phyloP scores from a whole-genome alignment of 1,140 invertebrate species.

The Achroia grisella region DNA sequence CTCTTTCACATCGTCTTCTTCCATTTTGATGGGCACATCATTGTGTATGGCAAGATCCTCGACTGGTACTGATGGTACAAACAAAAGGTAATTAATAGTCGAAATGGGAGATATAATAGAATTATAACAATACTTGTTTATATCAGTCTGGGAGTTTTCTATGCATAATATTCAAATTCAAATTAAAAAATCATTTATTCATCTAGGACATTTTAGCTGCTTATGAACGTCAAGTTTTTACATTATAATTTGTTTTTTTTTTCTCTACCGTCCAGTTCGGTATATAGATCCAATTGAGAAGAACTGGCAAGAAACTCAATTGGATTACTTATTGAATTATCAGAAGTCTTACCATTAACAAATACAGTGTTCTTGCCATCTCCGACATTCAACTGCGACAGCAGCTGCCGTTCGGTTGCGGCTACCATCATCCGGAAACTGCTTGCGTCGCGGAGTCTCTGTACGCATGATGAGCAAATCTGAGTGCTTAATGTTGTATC shows the following conservation, averaged over 20 bases:
- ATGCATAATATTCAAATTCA: no score
- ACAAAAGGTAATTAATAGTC: neutral
- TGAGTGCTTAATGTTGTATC: conserved; percentile 27
- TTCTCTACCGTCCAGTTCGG: no score
- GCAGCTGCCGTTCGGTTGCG: conserved; percentile 30
- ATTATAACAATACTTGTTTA: no score
- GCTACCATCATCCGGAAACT: conserved; percentile 36
- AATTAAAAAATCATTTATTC: no score
- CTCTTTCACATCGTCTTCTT: neutral
- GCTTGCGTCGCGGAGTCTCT: conserved; percentile 33
- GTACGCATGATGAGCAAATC: conserved; percentile 41
- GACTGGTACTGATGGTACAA: neutral
- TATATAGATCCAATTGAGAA: no score
- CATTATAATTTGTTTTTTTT: no score
- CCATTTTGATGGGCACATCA: neutral
- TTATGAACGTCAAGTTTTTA: no score
- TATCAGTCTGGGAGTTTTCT: no score
- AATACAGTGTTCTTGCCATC: conserved; percentile 38
- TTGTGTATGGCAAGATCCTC: neutral
- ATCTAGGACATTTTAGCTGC: no score
- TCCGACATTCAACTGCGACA: conserved; percentile 11
- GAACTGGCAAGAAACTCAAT: no score
- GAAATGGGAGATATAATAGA: no score
- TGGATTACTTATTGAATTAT: no score
- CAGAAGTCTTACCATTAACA: conserved; percentile 37